These are phyloP conservation scores for Acipenser oxyrinchus DNA, from an alignment of 2,797 vertebrate genomes.

Conservation along the genomic window DNA sequence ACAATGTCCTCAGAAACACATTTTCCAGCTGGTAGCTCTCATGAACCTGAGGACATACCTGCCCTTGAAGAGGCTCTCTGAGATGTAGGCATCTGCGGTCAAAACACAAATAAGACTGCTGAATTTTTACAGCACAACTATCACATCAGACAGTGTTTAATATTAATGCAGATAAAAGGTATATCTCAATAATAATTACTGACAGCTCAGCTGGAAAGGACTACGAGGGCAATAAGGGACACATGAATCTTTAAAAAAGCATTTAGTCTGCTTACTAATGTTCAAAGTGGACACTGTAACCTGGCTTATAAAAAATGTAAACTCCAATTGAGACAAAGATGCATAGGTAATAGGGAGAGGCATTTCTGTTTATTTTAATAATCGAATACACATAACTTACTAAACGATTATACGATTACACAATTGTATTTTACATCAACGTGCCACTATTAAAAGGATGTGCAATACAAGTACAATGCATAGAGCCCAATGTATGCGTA, in stretches of 20 bases:
- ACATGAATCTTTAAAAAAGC: not conserved
- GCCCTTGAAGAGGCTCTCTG: not conserved
- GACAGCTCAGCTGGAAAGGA: not conserved
- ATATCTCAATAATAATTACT: not conserved
- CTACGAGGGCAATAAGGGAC: not conserved
- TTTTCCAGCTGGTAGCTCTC: not conserved
- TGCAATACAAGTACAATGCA: too few species aligned
- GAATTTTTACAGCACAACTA: not conserved
- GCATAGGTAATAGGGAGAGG: too few species aligned
- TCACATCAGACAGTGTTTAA: not conserved
- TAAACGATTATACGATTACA: too few species aligned
- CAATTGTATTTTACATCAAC: too few species aligned
- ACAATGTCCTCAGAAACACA: not conserved
- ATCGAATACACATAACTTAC: too few species aligned
- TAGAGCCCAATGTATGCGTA: too few species aligned
- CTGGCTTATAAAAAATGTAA: too few species aligned
- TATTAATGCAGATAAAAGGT: not conserved
- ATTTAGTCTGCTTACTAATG: not conserved
- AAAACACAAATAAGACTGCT: not conserved
- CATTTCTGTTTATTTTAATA: too few species aligned
- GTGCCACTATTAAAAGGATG: too few species aligned
- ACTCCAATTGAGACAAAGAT: too few species aligned
- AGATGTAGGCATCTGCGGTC: not conserved
- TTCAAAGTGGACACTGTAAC: too few species aligned
- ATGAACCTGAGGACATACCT: not conserved